Evolutionary conservation across 2,113 vertebrate genomes (phyloP).

Genomic region (Podilymbus podiceps): DNA sequence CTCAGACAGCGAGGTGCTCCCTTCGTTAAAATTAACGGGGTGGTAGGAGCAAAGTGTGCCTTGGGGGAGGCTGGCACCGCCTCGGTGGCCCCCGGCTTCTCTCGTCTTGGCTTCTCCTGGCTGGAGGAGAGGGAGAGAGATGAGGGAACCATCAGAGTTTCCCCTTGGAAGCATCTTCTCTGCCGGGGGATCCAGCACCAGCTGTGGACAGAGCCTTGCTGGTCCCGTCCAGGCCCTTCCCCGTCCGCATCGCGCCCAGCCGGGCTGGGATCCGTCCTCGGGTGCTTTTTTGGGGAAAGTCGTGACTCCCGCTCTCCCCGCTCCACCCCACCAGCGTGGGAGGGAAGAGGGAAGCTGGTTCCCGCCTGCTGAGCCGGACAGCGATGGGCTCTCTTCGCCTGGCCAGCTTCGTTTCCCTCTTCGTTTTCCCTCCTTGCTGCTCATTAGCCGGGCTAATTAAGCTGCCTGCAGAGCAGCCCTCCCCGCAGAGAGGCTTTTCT

Average conservation of each 20-base stretch:
- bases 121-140: background rate
- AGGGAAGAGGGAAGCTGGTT: background rate
- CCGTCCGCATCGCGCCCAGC: background rate
- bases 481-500: background rate
- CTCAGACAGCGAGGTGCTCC: accelerated
- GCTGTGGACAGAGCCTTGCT: background rate
- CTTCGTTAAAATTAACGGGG: background rate
- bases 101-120: background rate
- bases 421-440: background rate
- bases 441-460: background rate
- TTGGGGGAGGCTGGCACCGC: background rate
- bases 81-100: background rate
- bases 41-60: accelerated
- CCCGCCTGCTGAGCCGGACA: too few relatives aligned
- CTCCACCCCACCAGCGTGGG: background rate
- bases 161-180: background rate
- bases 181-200: background rate
- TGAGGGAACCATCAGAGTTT: background rate
- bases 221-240: background rate
- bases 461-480: background rate
- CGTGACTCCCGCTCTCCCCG: accelerated
- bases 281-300: background rate
- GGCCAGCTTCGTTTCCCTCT: background rate
- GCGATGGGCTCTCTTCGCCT: accelerated
- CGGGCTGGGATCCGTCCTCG: accelerated